Evolutionary conservation across 92 coral and sea anemone genomes (phyloP).

Genomic region (Phenganax stokvisi): DNA sequence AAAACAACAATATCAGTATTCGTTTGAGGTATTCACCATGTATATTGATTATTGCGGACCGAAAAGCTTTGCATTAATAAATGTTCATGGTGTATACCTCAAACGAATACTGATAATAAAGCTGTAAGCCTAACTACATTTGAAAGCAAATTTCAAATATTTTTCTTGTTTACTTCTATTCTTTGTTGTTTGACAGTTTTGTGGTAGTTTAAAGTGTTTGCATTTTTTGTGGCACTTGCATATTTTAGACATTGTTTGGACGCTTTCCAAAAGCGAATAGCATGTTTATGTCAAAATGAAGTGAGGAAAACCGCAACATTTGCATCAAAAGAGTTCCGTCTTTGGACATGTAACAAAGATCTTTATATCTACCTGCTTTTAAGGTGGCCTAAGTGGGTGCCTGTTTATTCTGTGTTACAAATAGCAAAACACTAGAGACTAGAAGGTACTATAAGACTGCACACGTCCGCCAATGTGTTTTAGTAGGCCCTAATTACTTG

Average conservation of each 20-base stretch:
- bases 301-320: slow-evolving; percentile 9
- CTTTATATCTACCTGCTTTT: not conserved
- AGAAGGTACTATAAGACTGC: too few species aligned
- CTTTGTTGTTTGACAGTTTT: not conserved
- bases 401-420: too few species aligned
- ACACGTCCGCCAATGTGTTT: too few species aligned
- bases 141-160: too few species aligned
- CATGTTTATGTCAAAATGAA: slow-evolving; percentile 7
- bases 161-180: too few species aligned
- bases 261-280: not conserved
- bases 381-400: not conserved
- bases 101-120: not conserved
- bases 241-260: slow-evolving; percentile 12
- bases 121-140: not conserved
- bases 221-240: not conserved
- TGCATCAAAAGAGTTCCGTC: slow-evolving; percentile 14
- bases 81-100: too few species aligned
- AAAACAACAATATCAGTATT: too few species aligned
- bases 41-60: not conserved
- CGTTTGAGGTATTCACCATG: not conserved
- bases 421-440: too few species aligned
- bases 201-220: not conserved
- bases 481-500: too few species aligned
- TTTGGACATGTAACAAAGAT: not conserved
- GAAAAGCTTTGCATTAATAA: not conserved